A percentile compares a stretch with the other conserved stretches of the same genome.
These are phyloP conservation scores for Thecophora atra DNA, from an alignment of 2,888 invertebrate species.

Conservation along the genomic window DNA sequence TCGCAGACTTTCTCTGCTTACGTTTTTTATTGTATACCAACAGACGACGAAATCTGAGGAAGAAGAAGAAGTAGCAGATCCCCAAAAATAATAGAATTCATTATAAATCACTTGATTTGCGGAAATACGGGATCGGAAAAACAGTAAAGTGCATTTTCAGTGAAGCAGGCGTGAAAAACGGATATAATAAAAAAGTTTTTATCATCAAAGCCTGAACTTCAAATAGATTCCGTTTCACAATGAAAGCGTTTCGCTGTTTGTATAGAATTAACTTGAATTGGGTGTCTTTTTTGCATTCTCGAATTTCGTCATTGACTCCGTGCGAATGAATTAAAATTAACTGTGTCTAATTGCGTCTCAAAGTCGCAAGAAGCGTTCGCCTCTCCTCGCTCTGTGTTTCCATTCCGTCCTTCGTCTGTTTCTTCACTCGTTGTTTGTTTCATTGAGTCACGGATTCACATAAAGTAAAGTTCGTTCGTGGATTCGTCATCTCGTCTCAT, in stretches of 20 bases:
- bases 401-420: too few species aligned
- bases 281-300: background rate
- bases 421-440: background rate
- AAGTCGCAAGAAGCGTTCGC: too few species aligned
- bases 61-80: background rate
- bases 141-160: constrained; percentile 1
- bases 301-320: background rate
- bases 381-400: too few species aligned
- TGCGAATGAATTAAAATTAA: constrained; percentile 41
- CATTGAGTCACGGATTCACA: too few species aligned
- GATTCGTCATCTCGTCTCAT: background rate
- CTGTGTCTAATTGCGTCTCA: constrained; percentile 48
- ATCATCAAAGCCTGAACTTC: background rate
- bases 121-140: constrained; percentile 4
- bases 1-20: too few species aligned
- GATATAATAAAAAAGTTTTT: background rate
- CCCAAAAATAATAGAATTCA: background rate
- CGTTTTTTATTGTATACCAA: too few species aligned
- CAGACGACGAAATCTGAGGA: background rate
- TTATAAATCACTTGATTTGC: too few species aligned
- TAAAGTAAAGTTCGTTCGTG: too few species aligned
- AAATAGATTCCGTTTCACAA: background rate
- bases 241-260: too few species aligned
- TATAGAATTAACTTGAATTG: too few species aligned
- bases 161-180: background rate